Base-by-base conservation (phyloP, 2,888 invertebrate species). In the Netelia melanura region DNA sequence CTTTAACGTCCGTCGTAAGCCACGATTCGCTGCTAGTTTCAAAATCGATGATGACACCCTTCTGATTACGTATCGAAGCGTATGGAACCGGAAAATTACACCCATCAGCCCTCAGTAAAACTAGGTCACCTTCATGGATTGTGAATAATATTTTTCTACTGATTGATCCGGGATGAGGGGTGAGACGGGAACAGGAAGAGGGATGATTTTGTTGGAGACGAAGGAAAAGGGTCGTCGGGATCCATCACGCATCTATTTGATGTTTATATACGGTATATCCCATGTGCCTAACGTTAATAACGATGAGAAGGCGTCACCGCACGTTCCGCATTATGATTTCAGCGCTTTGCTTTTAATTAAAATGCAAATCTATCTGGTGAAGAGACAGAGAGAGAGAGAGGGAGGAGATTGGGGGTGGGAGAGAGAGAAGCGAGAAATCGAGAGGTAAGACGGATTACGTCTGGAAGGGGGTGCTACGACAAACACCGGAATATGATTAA, bases 311-410 rank as follows among this genome's bases (percentile, higher is more conserved):
- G 90, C 91, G 90, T 88, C 90, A 89, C 90, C 92, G 90, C 92
- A 92, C 92, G 93, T 92, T 92, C 91, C 92, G 95, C 95, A 95
- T 95, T 95, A 95, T 95, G 95, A 95, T 95, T 95, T 95, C 95
- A 95, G 94, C 95, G 95, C 95, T 95, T 94, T 94, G 94, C 94
- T 94, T 94, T 94, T 95, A 95, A 95, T 95, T 95, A 95, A 95
- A 95, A 95, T 95, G 95, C 95, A 95, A 95, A 95, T 95, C 95
- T 94, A 93, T 93, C 91, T 91, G 88, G 89, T 87, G 67, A 83
- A 72, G 62, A 79, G 83, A 75, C 52, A 75, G 77, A 74, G 79
- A 70, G 84, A 65, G 87, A 86, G 87, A 81, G 89, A 89, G 88
- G 89, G 89, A 0, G 30, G 87, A 89, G 65, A 54, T 79, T 56